phyloP scores from a whole-genome alignment of 53 echinoderm and acorn worm species.

The Patiria pectinifera region DNA sequence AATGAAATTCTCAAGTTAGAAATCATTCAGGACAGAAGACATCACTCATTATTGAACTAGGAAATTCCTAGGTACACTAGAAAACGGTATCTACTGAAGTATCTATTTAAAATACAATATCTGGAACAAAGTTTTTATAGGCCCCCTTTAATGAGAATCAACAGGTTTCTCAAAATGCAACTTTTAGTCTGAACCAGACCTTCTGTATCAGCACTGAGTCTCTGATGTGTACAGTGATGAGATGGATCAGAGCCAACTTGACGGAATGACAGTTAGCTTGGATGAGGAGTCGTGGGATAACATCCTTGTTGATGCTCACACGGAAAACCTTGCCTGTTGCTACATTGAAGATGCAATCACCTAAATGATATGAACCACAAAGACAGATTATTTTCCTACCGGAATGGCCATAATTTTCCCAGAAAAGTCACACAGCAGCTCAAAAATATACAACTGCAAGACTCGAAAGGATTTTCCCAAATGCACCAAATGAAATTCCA shows the following conservation, averaged over 20 bases:
- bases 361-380: slow-evolving; percentile 23
- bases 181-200: slow-evolving; percentile 2
- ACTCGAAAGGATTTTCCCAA: neutral
- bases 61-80: too few relatives aligned
- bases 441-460: too few relatives aligned
- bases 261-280: slow-evolving; percentile 60
- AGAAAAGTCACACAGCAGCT: neutral
- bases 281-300: slow-evolving; percentile 61
- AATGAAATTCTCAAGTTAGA: too few relatives aligned
- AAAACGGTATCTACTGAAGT: too few relatives aligned
- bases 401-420: neutral
- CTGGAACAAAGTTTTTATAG: too few relatives aligned
- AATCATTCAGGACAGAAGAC: too few relatives aligned
- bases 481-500: too few relatives aligned
- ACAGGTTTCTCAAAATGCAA: neutral
- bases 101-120: too few relatives aligned
- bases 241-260: slow-evolving; percentile 78
- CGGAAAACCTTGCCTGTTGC: slow-evolving; percentile 74
- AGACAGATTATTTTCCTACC: neutral
- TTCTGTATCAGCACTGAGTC: slow-evolving; percentile 75
- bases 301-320: slow-evolving; percentile 73
- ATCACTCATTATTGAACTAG: too few relatives aligned
- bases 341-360: slow-evolving; percentile 79
- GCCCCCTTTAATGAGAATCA: too few relatives aligned
- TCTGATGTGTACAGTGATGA: slow-evolving; percentile 72